Conservation (phyloP, 1,140 invertebrate species). For the Drosophila arawakana region DNA sequence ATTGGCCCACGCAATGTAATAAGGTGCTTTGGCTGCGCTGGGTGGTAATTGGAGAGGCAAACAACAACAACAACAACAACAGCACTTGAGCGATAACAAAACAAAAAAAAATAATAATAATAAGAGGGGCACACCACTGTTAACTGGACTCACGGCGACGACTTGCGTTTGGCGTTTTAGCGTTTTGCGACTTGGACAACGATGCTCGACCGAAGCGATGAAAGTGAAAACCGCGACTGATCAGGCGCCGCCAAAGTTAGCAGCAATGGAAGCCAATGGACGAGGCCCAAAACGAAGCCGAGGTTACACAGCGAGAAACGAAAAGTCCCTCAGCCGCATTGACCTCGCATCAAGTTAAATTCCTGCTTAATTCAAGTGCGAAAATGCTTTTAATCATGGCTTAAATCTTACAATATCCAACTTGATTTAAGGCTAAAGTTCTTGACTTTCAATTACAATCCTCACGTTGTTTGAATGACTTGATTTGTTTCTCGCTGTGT, state of each 20-base stretch:
- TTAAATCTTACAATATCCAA: too few species aligned
- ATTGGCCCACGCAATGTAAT: conserved; percentile 25
- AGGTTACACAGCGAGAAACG: conserved; percentile 13
- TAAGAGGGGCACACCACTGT: conserved; percentile 35
- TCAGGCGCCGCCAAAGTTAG: conserved; percentile 68
- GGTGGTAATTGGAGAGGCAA: conserved; percentile 65
- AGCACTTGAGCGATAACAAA: conserved; percentile 42
- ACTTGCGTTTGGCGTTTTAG: conserved; percentile 24
- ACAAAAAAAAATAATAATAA: conserved; percentile 17
- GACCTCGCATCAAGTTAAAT: too few species aligned
- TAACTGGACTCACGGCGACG: conserved; percentile 34
- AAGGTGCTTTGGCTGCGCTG: conserved; percentile 25
- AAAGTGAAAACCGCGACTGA: conserved; percentile 84
- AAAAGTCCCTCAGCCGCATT: too few species aligned
- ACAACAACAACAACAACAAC: conserved; percentile 41
- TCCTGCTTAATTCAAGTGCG: too few species aligned
- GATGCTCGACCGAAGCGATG: conserved; percentile 75
- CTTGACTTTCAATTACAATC: too few species aligned
- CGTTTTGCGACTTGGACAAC: conserved; percentile 24
- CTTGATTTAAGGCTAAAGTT: too few species aligned
- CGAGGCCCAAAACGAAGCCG: conserved; percentile 40
- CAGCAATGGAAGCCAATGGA: conserved; percentile 63
- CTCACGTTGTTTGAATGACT: too few species aligned
- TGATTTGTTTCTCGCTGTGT: too few species aligned
- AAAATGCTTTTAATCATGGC: too few species aligned